Percentiles rank a stretch among this genome's conserved stretches.
Evolutionary conservation across 2,888 invertebrate genomes (phyloP).

Genomic region (Pseudococcus longispinus): DNA sequence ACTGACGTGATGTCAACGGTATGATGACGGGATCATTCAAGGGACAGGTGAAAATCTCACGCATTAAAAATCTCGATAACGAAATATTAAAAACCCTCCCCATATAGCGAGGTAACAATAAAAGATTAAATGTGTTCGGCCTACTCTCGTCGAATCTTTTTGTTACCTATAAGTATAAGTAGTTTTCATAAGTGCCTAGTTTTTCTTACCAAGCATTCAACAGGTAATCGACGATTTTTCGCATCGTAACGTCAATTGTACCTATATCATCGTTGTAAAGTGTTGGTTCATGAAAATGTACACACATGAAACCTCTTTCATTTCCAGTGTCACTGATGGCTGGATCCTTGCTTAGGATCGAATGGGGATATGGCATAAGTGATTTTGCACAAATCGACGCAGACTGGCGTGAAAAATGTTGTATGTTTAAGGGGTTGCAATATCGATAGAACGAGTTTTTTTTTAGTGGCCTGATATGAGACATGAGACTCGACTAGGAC

Average conservation of each 20-base stretch:
- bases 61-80: not conserved
- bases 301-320: not conserved
- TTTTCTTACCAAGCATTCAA: not conserved
- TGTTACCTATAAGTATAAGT: not conserved
- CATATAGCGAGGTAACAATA: not conserved
- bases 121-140: not conserved
- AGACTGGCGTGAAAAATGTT: slow-evolving; percentile 22
- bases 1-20: not conserved
- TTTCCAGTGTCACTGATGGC: not conserved
- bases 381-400: not conserved
- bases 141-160: not conserved
- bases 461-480: not conserved
- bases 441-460: not conserved
- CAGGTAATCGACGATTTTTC: slow-evolving; percentile 38
- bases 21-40: not conserved
- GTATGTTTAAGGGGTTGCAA: not conserved
- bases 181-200: slow-evolving; percentile 33
- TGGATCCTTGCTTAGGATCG: not conserved
- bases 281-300: not conserved
- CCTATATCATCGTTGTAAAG: not conserved
- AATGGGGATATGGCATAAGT: not conserved
- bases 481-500: not conserved
- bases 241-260: slow-evolving; percentile 7
- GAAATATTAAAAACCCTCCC: not conserved
- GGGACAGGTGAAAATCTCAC: slow-evolving; percentile 15